Conservation (phyloP, 2,113 vertebrate species). For the Hippolais icterina region DNA sequence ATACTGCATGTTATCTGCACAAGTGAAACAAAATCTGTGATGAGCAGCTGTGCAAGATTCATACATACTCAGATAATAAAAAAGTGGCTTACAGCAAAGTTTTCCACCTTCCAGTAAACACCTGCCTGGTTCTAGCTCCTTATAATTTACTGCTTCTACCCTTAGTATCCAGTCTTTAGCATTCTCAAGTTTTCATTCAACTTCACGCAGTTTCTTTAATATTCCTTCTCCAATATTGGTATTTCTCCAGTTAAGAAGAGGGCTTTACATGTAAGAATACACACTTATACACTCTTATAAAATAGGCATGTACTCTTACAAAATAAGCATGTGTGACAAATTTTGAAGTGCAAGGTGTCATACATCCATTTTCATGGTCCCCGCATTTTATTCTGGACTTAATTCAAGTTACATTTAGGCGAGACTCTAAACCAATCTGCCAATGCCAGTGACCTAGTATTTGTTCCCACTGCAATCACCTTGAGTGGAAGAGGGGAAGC, state of each 20-base stretch:
- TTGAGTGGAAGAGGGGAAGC: neutral
- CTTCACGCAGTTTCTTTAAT: neutral
- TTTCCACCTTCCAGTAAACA: neutral
- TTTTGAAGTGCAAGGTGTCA: neutral
- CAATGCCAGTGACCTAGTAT: neutral
- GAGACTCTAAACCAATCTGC: neutral
- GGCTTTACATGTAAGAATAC: neutral
- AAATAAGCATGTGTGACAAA: neutral
- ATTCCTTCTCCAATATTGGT: neutral
- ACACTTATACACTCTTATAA: neutral
- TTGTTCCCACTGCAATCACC: neutral
- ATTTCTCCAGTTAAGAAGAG: neutral
- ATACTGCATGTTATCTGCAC: neutral
- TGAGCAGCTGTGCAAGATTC: neutral
- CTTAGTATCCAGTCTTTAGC: neutral
- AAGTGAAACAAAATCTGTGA: neutral
- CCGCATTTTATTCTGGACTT: neutral
- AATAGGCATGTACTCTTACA: neutral
- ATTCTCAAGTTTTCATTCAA: neutral
- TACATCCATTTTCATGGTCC: neutral
- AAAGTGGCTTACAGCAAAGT: neutral
- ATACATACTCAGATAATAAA: neutral
- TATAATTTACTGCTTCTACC: neutral
- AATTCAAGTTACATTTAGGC: neutral
- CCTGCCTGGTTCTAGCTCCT: neutral